Percentiles rank a stretch among this genome's conserved stretches.
phyloP scores from a whole-genome alignment of 2,113 vertebrate genomes.

The Ochotona princeps region DNA sequence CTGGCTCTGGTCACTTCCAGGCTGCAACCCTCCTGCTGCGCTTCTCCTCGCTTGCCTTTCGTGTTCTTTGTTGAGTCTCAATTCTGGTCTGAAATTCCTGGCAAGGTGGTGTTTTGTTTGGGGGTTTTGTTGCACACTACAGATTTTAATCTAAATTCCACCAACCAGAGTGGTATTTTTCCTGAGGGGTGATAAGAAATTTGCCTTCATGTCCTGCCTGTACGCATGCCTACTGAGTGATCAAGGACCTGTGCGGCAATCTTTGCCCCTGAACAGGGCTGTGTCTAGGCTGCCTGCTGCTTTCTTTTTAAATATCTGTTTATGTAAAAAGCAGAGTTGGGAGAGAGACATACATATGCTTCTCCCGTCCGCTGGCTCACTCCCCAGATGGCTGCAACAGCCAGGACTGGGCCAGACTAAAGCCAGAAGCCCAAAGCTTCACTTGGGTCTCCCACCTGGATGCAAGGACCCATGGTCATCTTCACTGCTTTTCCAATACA shows the following conservation, averaged over 20 bases:
- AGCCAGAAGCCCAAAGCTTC: too few relatives aligned
- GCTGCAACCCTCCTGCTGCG: not conserved
- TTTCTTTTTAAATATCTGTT: not conserved
- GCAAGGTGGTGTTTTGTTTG: not conserved
- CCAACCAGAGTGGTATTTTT: not conserved
- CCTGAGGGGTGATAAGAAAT: not conserved
- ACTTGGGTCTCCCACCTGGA: too few relatives aligned
- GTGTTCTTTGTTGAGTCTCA: not conserved
- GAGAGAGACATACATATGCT: too few relatives aligned
- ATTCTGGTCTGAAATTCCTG: not conserved
- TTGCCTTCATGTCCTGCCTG: not conserved
- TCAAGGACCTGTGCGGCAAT: fast-evolving
- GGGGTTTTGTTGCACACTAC: not conserved
- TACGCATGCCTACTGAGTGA: not conserved
- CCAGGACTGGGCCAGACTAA: too few relatives aligned
- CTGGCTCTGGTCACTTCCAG: not conserved
- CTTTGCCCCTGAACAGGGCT: not conserved
- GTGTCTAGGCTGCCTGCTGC: not conserved
- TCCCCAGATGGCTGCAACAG: too few relatives aligned
- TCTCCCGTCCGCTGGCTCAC: too few relatives aligned
- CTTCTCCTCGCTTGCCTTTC: not conserved
- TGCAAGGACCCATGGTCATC: too few relatives aligned
- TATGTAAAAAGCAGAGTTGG: too few relatives aligned
- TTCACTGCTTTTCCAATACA: too few relatives aligned
- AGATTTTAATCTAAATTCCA: not conserved